A percentile compares a stretch with the other conserved stretches of the same genome.
phyloP scores from a whole-genome alignment of 2,888 invertebrate species.

The Pterostichus madidus region DNA sequence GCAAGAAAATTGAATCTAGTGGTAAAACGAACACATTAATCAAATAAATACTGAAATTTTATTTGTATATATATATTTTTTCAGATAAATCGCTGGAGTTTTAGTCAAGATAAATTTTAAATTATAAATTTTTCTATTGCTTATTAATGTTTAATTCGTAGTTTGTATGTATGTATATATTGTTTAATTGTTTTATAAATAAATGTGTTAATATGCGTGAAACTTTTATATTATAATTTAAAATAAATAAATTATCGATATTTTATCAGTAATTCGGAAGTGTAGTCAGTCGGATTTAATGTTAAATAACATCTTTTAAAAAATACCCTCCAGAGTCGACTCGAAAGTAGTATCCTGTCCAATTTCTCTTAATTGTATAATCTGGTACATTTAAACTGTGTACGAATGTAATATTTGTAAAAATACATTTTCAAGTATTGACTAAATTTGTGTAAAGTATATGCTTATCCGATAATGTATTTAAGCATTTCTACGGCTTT shows the following conservation, averaged over 20 bases:
- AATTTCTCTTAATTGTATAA: background rate
- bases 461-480: conserved; percentile 43
- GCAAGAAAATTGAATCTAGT: conserved; percentile 48
- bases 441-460: background rate
- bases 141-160: background rate
- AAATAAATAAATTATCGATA: background rate
- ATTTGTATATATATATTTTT: background rate
- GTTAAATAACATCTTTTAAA: too few species aligned
- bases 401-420: background rate
- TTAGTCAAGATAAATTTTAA: background rate
- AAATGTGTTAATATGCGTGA: background rate
- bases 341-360: too few species aligned
- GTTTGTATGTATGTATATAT: conserved; percentile 3
- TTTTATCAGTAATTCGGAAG: background rate
- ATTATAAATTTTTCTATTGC: conserved; percentile 2
- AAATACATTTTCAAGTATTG: conserved; percentile 16
- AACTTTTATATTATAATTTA: background rate
- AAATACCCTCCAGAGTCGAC: too few species aligned
- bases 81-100: conserved; percentile 33
- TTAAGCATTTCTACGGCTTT: conserved; percentile 57
- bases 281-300: too few species aligned
- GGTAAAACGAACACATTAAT: conserved; percentile 24
- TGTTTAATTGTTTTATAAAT: background rate
- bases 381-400: background rate
- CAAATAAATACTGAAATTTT: background rate